These are phyloP conservation scores for Spodoptera exigua DNA, from an alignment of 2,888 invertebrate genomes.

Conservation along the genomic window DNA sequence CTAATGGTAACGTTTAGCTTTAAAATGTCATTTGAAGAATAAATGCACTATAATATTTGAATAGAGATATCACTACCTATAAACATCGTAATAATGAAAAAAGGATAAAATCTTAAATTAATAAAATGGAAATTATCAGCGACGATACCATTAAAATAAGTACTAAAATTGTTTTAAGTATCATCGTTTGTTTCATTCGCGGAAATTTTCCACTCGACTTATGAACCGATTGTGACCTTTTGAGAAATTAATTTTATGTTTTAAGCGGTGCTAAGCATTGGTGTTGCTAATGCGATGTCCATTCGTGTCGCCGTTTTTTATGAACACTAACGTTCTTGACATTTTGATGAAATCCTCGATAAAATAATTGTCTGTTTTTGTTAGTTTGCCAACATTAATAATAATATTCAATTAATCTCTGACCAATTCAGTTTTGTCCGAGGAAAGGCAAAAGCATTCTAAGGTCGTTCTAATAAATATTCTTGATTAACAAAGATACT, in stretches of 20 bases:
- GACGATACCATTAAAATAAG: slow-evolving; percentile 10
- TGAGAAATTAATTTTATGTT: slow-evolving; percentile 59
- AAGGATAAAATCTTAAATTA: too few relatives aligned
- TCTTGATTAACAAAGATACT: not conserved
- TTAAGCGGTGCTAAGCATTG: slow-evolving; percentile 54
- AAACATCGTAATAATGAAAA: too few relatives aligned
- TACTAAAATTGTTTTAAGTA: slow-evolving; percentile 10
- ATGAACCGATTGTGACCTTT: slow-evolving; percentile 60
- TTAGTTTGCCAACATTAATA: slow-evolving; percentile 30
- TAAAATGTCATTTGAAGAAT: too few relatives aligned
- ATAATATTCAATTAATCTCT: slow-evolving; percentile 8
- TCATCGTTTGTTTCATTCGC: slow-evolving; percentile 15
- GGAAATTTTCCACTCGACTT: slow-evolving; percentile 58
- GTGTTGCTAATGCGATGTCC: slow-evolving; percentile 53
- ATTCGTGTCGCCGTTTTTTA: slow-evolving; percentile 49
- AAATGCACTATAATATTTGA: too few relatives aligned
- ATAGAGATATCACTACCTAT: too few relatives aligned
- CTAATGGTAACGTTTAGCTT: too few relatives aligned
- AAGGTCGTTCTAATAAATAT: not conserved
- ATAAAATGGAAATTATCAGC: not conserved
- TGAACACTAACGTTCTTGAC: slow-evolving; percentile 56
- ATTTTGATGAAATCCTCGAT: slow-evolving; percentile 52
- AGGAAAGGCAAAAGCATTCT: slow-evolving; percentile 26
- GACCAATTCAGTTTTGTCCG: slow-evolving; percentile 6
- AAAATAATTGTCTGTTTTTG: slow-evolving; percentile 46